Conservation (phyloP, 2,797 vertebrate species). For the Thripadectes ignobilis region DNA sequence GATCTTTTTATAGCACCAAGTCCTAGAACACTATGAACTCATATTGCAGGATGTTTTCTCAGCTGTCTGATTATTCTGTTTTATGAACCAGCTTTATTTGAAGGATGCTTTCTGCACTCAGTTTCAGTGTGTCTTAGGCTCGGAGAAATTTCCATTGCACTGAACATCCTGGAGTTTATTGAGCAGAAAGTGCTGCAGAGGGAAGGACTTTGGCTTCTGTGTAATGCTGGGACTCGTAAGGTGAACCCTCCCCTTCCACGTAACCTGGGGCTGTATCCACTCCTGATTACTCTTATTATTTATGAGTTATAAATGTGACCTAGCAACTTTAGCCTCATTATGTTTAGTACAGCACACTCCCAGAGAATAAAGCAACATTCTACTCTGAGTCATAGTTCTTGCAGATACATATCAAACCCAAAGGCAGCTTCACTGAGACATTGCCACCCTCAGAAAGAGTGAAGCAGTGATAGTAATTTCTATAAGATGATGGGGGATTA, state of each 20-base stretch:
- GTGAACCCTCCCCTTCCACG: not conserved
- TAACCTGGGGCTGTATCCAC: not conserved
- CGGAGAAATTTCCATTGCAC: not conserved
- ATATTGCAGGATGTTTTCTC: not conserved
- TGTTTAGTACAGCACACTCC: not conserved
- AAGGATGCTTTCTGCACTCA: not conserved
- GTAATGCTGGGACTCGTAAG: not conserved
- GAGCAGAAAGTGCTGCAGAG: not conserved
- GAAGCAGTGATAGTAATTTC: not conserved
- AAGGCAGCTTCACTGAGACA: not conserved
- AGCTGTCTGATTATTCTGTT: slow-evolving; percentile 16
- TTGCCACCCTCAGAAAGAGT: not conserved
- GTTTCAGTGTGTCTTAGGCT: not conserved
- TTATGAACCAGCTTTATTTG: slow-evolving; percentile 10
- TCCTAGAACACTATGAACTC: not conserved
- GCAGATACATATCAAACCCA: not conserved
- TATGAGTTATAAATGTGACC: not conserved
- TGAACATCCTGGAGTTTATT: not conserved
- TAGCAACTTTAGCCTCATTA: not conserved
- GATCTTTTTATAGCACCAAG: not conserved
- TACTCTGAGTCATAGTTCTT: not conserved
- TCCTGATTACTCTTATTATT: not conserved
- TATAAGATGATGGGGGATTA: not conserved
- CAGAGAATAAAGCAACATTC: not conserved
- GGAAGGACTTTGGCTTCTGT: not conserved